Evolutionary conservation across 2,888 invertebrate genomes (phyloP), one percentile per base, ranked within the genome.

Genomic region (Hypolimnas misippus): DNA sequence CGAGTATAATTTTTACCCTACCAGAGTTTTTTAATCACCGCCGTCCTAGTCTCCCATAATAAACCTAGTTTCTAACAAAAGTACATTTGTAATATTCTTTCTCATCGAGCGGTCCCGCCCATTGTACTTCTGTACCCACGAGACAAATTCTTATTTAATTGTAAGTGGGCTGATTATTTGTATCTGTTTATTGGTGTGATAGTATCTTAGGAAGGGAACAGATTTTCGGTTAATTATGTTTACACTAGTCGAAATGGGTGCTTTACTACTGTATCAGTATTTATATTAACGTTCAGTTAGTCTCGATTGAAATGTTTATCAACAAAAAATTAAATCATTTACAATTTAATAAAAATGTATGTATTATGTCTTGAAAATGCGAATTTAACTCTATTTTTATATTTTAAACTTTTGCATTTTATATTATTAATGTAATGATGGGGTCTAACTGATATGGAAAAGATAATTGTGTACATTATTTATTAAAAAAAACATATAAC

Each of bases 41-140:
- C 19, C 44, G 40, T 40, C 25, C 50, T 44, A 63, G 56, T 67
- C 70, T 76, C 78, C 68, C 76, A 82, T 77, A 71, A 76, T 75
- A 75, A 71, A 73, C 73, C 75, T 70, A 76, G 69, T 76, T 78
- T 63, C 68, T 65, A 69, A 50, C 31, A 55, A 46, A 14, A 29
- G 40, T 57, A 44, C 21, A 59, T 44, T 60, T 49, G 21, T 55
- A 42, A 51, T 58, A 69, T 63, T 75, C 73, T 79, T 85, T 82
- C 81, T 59, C 69, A 66, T 63, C 14, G 38, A 50, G 31, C 31
- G 55, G 40, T 52, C 61, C 40, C 46, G 29, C 54, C 51, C 49
- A 70, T 68, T 70, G 71, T 68, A 19, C 29, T 58, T 49, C 38
- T 21, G 44, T 73, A 72, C 74, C 72, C 75, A 76, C 74, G 73